Evolutionary conservation across 2,888 invertebrate species (phyloP).

Genomic region (Byasa hedistus): DNA sequence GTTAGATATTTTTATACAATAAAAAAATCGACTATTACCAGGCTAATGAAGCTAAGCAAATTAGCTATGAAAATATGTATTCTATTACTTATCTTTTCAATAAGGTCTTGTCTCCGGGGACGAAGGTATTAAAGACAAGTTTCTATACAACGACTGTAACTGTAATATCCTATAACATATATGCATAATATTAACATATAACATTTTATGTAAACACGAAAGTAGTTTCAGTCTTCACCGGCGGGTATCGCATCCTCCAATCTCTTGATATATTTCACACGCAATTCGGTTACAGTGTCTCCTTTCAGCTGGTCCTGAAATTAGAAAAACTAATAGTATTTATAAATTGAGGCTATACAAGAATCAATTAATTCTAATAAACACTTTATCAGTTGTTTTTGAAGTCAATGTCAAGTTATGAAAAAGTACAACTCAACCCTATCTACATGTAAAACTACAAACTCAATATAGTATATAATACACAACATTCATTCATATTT

Average conservation of each 20-base stretch:
- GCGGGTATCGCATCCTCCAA: conserved; percentile 98
- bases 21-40: background rate
- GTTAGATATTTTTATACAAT: too few relatives aligned
- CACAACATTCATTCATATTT: too few relatives aligned
- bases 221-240: conserved; percentile 92
- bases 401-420: too few relatives aligned
- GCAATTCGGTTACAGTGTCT: conserved; percentile 94
- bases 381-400: too few relatives aligned
- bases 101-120: background rate
- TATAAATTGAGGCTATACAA: too few relatives aligned
- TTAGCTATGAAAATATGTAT: background rate
- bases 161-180: background rate
- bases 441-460: too few relatives aligned
- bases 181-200: conserved; percentile 1
- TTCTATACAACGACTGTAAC: background rate
- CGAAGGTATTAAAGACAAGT: background rate
- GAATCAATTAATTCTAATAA: too few relatives aligned
- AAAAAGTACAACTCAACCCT: too few relatives aligned
- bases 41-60: background rate
- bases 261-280: conserved; percentile 95
- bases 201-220: background rate
- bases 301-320: conserved; percentile 95
- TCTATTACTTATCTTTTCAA: background rate
- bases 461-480: too few relatives aligned
- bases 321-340: background rate